Evolutionary conservation across 2,797 vertebrate genomes (phyloP), one percentile per base, ranked within the genome.

Genomic region (Cossypha dichroa): DNA sequence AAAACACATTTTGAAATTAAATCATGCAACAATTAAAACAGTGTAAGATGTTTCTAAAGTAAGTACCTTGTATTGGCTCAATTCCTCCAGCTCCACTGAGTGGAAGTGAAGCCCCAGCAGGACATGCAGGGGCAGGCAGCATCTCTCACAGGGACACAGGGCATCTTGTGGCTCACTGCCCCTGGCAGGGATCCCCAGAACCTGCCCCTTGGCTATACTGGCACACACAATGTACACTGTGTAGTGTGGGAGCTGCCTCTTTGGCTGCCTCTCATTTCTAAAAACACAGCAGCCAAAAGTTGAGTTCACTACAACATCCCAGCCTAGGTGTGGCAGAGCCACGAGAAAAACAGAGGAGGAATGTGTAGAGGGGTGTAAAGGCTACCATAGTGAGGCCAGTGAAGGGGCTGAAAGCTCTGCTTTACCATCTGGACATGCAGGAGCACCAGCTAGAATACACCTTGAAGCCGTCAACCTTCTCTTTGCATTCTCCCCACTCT

Each of bases 181-280:
- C 31, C 33, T 19, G 3, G 74, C 66, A 81, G 88, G n/a, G 63
- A 73, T 76, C n/a, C 81, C 70, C 36, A 38, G 66, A 76, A 91
- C 38, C 43, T 82, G 49, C 48, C 84, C 73, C 51, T 41, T 0
- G 3, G 26, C 22, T 45, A 11, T 2, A 3, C 31, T 1, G 0
- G 1, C 2, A 6, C 22, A 2, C 13, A 4, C 38, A 36, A 5
- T 0, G 9, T 33, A n/a, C 3, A 1, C 34, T 34, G n/a, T 4
- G 8, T 49, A 23, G 74, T 3, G 0, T 63, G 66, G 58, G 74
- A 81, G 51, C 74, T 70, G 9, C 52, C 51, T 43, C 31, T 60
- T 34, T 66, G 11, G 29, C 77, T 83, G 29, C 48, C 73, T 70
- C 67, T 74, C 69, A 19, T 45, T 92, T 67, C 41, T 84, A 34